Evolutionary conservation across 2,797 vertebrate species (phyloP).

Genomic region (Urocyon cinereoargenteus): DNA sequence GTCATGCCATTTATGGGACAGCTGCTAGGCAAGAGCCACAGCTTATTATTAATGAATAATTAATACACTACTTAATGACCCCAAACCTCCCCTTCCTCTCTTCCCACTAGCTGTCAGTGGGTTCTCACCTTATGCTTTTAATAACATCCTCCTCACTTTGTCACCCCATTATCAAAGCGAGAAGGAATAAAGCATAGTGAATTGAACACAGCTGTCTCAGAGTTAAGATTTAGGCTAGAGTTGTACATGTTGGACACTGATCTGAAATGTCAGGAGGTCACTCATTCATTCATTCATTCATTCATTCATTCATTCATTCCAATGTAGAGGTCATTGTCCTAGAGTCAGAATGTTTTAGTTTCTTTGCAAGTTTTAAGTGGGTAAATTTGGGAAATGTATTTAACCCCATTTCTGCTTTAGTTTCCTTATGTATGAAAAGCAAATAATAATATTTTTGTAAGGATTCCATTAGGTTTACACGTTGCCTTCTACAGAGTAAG

Average conservation of each 20-base stretch:
- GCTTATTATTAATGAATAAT: constrained; percentile 60
- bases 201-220: background rate
- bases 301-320: background rate
- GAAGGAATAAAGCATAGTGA: background rate
- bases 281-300: background rate
- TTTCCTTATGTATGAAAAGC: constrained; percentile 3
- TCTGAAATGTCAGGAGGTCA: background rate
- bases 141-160: background rate
- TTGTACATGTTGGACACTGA: background rate
- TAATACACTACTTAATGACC: constrained; percentile 8
- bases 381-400: constrained; percentile 15
- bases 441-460: background rate
- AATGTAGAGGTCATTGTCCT: background rate
- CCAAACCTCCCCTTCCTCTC: background rate
- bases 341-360: background rate
- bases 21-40: background rate
- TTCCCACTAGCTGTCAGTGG: background rate
- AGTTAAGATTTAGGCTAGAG: background rate
- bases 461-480: background rate
- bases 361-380: constrained; percentile 1
- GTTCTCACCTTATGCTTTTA: constrained; percentile 50
- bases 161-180: constrained; percentile 28
- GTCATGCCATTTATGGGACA: constrained; percentile 5
- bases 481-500: background rate
- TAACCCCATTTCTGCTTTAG: background rate